Percentiles rank a stretch among this genome's conserved stretches.
Conservation (phyloP, 2,797 vertebrate genomes). For the Thunnus albacares region DNA sequence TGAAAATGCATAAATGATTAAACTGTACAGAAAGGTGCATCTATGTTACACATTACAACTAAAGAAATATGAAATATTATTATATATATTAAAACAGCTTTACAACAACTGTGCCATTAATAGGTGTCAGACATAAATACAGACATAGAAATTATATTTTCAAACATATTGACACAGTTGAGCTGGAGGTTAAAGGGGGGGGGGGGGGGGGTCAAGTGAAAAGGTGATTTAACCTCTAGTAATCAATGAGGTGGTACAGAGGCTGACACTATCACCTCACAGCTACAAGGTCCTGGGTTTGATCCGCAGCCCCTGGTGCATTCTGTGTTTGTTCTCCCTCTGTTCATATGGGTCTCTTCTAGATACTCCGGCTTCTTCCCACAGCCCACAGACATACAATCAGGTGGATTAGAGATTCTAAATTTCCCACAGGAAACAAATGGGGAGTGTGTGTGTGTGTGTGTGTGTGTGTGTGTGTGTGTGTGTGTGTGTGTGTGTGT, state of each 20-base stretch:
- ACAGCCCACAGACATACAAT: slow-evolving; percentile 60
- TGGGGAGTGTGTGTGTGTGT: slow-evolving; percentile 22
- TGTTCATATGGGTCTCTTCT: slow-evolving; percentile 36
- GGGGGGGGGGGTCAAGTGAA: slow-evolving; percentile 21
- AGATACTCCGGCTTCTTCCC: slow-evolving; percentile 37
- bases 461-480: slow-evolving; percentile 4
- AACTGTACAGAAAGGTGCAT: background rate
- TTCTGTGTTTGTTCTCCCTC: slow-evolving; percentile 30
- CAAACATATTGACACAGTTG: slow-evolving; percentile 18
- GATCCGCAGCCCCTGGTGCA: slow-evolving; percentile 10
- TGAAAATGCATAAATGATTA: background rate
- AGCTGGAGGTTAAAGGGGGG: background rate
- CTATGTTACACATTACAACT: background rate
- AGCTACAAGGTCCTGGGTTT: slow-evolving; percentile 20
- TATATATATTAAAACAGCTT: too few species aligned
- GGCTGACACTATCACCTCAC: slow-evolving; percentile 27
- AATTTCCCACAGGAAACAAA: slow-evolving; percentile 72
- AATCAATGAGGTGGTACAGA: slow-evolving; percentile 32
- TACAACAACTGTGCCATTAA: background rate
- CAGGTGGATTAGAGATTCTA: slow-evolving; percentile 70
- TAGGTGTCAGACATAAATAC: background rate
- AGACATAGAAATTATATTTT: slow-evolving; percentile 8
- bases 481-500: too few species aligned
- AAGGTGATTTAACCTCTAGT: slow-evolving; percentile 34
- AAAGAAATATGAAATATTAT: background rate